Evolutionary conservation across 2,797 vertebrate species (phyloP).

Genomic region (Scolopax bukidnonensis): DNA sequence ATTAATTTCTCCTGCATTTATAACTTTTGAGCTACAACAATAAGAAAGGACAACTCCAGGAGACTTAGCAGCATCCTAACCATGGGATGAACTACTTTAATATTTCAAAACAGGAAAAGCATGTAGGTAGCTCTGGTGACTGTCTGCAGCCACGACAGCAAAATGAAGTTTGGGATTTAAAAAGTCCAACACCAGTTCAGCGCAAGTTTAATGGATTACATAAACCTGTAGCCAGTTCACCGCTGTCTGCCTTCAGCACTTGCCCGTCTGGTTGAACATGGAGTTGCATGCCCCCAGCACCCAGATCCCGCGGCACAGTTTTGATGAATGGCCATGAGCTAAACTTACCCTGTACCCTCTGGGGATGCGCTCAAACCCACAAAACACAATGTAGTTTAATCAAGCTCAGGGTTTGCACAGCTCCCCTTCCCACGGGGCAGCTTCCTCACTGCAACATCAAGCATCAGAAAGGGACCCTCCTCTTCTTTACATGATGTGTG

Average conservation of each 20-base stretch:
- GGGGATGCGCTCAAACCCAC: fast-evolving
- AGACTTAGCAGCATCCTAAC: slow-evolving; percentile 20
- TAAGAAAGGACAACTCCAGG: neutral
- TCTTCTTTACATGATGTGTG: fast-evolving
- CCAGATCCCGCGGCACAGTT: neutral
- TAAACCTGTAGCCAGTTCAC: neutral
- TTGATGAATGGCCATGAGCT: fast-evolving
- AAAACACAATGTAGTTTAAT: fast-evolving
- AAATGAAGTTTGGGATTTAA: slow-evolving; percentile 42
- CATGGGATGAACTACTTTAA: slow-evolving; percentile 43
- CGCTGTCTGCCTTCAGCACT: neutral
- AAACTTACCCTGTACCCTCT: neutral
- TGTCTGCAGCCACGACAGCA: neutral
- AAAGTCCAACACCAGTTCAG: slow-evolving; percentile 38
- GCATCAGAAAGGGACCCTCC: fast-evolving
- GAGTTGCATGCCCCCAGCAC: neutral
- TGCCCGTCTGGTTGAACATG: neutral
- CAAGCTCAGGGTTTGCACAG: neutral
- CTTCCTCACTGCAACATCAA: neutral
- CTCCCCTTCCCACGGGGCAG: neutral
- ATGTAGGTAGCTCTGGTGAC: neutral
- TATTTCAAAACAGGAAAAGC: slow-evolving; percentile 47
- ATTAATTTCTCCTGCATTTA: slow-evolving; percentile 46
- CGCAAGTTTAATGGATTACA: slow-evolving; percentile 20
- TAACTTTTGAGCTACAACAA: slow-evolving; percentile 32